These are phyloP conservation scores for Melitaea cinxia DNA, from an alignment of 1,140 invertebrate species.

Conservation along the genomic window DNA sequence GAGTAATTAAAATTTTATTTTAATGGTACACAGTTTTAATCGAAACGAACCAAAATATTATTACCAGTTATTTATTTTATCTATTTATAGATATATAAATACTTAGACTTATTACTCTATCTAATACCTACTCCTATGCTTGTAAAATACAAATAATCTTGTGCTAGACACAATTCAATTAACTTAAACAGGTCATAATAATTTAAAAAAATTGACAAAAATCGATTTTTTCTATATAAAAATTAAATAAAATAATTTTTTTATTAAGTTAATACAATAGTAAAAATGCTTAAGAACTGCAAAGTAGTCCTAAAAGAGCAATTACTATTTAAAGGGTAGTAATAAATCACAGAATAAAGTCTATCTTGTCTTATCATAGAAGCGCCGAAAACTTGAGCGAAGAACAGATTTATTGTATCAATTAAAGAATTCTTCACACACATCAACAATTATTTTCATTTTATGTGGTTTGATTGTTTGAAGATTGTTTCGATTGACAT, in stretches of 20 bases:
- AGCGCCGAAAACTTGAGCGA: slow-evolving; percentile 49
- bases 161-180: no score
- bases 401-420: slow-evolving; percentile 65
- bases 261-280: background rate
- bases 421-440: slow-evolving; percentile 65
- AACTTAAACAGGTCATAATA: no score
- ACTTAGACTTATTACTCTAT: no score
- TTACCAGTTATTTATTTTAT: no score
- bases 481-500: background rate
- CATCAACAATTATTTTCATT: slow-evolving; percentile 21
- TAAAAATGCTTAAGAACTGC: slow-evolving; percentile 9
- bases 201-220: no score
- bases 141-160: no score
- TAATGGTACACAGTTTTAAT: no score
- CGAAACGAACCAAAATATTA: no score
- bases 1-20: no score
- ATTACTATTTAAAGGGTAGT: slow-evolving; percentile 51
- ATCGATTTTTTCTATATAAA: background rate
- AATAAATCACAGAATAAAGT: slow-evolving; percentile 64
- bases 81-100: no score
- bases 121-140: no score
- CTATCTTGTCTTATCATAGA: slow-evolving; percentile 64
- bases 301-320: slow-evolving; percentile 51
- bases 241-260: background rate
- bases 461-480: background rate